A percentile compares a stretch with the other conserved stretches of the same genome.
Evolutionary conservation across 2,888 invertebrate genomes (phyloP).

Genomic region (Acronicta alni): DNA sequence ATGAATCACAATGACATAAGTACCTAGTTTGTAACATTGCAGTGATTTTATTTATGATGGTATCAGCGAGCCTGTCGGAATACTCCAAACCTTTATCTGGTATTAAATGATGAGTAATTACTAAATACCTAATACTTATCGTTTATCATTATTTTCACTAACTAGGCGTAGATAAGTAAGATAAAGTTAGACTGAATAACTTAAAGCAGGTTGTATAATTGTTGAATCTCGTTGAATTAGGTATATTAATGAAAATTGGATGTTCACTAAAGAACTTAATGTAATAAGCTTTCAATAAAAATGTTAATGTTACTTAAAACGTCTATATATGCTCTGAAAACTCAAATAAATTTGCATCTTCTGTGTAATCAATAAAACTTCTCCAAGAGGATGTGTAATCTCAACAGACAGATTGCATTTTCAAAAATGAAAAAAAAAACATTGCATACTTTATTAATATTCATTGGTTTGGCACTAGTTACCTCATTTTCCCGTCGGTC

Average conservation of each 20-base stretch:
- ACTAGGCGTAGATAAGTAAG: not conserved
- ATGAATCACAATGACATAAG: not conserved
- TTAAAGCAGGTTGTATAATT: too few species aligned
- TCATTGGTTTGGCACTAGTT: not conserved
- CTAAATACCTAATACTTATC: not conserved
- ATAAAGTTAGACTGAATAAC: too few species aligned
- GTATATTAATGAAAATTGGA: too few species aligned
- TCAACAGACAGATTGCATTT: not conserved
- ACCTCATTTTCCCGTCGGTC: too few species aligned
- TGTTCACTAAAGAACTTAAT: too few species aligned
- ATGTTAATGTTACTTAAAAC: too few species aligned
- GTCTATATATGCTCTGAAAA: too few species aligned
- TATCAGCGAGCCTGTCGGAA: not conserved
- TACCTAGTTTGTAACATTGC: not conserved
- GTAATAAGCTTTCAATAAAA: too few species aligned
- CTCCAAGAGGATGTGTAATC: not conserved
- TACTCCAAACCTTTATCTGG: not conserved
- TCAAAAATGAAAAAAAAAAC: not conserved
- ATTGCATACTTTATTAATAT: not conserved
- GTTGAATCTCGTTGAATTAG: too few species aligned
- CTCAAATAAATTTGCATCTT: not conserved
- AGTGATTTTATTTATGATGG: not conserved
- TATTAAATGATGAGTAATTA: not conserved
- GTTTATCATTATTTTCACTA: not conserved
- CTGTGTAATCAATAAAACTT: not conserved